Base-by-base conservation (phyloP, 2,888 invertebrate genomes). In the Eubasilissa splendida region DNA sequence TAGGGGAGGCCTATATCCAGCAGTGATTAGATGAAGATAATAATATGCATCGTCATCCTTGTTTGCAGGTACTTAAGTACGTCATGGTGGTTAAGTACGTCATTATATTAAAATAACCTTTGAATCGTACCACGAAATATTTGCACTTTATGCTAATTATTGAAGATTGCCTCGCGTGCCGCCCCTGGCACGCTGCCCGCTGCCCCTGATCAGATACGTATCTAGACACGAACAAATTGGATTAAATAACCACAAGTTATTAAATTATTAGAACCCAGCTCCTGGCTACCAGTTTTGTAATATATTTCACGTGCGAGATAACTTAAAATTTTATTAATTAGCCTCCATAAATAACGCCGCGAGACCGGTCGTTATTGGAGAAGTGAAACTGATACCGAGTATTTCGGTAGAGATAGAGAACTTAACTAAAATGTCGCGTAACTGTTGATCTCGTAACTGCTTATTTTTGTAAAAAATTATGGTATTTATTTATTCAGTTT, bases 211-310 rank as follows among this genome's bases (percentile, higher is more conserved):
- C 60, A 88, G 90, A 91, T 91, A 88, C 87, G 42, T 88, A 90
- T 91, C 91, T 87, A 84, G 89, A 88, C 89, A 87, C 87, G 87
- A 87, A 91, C 90, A 90, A 91, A 91, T 91, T 87, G 90, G 87
- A 87, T 85, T 86, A 86, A 86, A 86, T 81, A 83, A 86, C 85
- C 88, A 86, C 87, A 87, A 85, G 88, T 90, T 88, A 91, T 90
- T 91, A 90, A 91, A 90, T 90, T 90, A 90, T 90, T 90, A 90
- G 88, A 88, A 83, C 82, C 76, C 77, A 54, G 42, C 75, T 65
- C 54, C 71, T 56, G 63, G 81, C 77, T 80, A 82, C 81, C 80
- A 80, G 77, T 79, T 82, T 82, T 14, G 22, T 80, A 31, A 73
- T 81, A 82, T 56, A 80, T 80, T 73, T 77, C 33, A 74, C 66